Percentiles rank a stretch among this genome's conserved stretches.
Conservation (phyloP, 2,113 vertebrate genomes). For the Ceyx melanurus region DNA sequence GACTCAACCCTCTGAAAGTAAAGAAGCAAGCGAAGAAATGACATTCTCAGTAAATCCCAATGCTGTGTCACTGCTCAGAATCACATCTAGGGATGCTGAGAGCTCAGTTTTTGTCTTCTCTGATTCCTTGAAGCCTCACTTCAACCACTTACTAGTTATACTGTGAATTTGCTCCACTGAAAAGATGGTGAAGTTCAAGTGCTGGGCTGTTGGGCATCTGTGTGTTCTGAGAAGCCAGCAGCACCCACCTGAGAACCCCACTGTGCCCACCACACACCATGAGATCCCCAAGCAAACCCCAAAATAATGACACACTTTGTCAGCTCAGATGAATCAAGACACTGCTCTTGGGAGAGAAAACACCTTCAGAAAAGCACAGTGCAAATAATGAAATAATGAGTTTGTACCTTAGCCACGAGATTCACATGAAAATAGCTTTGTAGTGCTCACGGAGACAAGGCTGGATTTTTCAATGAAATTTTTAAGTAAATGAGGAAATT, state of each 20-base stretch:
- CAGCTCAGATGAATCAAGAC: not conserved
- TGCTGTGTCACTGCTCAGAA: not conserved
- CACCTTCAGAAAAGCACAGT: not conserved
- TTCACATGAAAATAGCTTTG: not conserved
- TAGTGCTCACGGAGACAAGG: not conserved
- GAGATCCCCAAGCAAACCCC: not conserved
- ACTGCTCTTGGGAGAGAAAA: not conserved
- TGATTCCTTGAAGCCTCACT: not conserved
- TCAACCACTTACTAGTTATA: not conserved
- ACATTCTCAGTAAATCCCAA: slow-evolving; percentile 5
- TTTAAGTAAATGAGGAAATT: not conserved
- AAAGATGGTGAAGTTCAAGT: not conserved
- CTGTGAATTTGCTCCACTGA: not conserved
- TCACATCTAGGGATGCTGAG: not conserved
- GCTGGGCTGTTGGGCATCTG: not conserved
- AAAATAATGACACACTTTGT: not conserved
- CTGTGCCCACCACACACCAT: not conserved
- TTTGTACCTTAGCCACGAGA: not conserved
- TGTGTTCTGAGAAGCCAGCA: slow-evolving; percentile 25
- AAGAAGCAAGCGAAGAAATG: slow-evolving; percentile 1
- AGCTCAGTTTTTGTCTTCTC: slow-evolving; percentile 13
- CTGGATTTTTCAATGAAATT: not conserved
- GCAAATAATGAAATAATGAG: not conserved
- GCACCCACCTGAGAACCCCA: not conserved
- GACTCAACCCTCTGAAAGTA: not conserved